Conservation (phyloP, 2,797 vertebrate species). For the Propithecus deckenii region DNA sequence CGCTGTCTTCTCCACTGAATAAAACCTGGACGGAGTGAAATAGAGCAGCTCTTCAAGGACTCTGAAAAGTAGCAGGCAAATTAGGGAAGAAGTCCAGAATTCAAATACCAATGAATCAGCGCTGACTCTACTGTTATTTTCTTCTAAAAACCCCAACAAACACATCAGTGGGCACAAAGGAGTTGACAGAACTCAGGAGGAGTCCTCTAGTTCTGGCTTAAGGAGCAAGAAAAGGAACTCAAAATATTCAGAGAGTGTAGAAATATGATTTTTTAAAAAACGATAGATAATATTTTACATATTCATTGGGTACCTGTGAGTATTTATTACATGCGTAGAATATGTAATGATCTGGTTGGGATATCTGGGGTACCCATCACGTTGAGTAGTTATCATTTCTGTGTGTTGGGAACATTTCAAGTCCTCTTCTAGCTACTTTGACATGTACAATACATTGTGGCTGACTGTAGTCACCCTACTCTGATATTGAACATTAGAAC, state of each 20-base stretch:
- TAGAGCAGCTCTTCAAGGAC: background rate
- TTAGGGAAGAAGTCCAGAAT: background rate
- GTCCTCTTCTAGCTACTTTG: background rate
- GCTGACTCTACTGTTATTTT: background rate
- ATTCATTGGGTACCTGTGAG: background rate
- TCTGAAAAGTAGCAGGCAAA: background rate
- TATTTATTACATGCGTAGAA: background rate
- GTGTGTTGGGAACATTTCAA: background rate
- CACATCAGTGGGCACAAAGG: background rate
- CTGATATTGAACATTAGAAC: background rate
- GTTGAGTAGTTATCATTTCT: background rate
- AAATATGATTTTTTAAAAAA: background rate
- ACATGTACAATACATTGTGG: background rate
- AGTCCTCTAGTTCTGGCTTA: background rate
- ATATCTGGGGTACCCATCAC: background rate
- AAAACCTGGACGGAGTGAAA: background rate
- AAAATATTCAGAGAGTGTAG: background rate
- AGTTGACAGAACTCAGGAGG: background rate
- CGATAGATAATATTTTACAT: background rate
- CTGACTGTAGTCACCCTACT: too few relatives aligned
- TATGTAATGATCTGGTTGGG: background rate
- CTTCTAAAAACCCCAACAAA: background rate
- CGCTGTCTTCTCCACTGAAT: background rate
- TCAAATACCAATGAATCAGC: background rate
- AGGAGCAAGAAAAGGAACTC: background rate